Evolutionary conservation across 2,113 vertebrate genomes (phyloP).

Genomic region (Oreotrochilus melanogaster): DNA sequence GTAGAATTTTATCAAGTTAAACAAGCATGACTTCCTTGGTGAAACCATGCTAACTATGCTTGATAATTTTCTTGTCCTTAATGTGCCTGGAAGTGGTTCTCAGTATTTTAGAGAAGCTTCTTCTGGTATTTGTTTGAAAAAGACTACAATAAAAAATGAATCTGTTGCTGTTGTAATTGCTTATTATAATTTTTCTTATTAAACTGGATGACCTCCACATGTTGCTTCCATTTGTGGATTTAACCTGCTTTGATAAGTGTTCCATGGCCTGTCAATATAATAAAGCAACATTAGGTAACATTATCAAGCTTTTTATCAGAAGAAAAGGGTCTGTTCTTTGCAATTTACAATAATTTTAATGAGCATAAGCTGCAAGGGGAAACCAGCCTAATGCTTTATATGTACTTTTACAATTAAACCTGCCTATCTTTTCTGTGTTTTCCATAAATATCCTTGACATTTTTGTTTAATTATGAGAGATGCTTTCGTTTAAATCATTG

Average conservation of each 20-base stretch:
- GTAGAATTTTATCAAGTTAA: background rate
- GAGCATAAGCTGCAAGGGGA: background rate
- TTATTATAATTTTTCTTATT: background rate
- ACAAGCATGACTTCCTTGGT: background rate
- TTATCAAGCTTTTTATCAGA: background rate
- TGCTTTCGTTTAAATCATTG: slow-evolving; percentile 54
- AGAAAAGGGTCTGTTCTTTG: background rate
- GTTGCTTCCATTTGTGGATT: background rate
- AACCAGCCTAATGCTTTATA: slow-evolving; percentile 18
- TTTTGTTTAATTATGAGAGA: slow-evolving; percentile 60
- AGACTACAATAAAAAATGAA: background rate
- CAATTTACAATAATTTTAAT: slow-evolving; percentile 24
- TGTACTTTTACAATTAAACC: slow-evolving; percentile 19
- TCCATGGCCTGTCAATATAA: background rate
- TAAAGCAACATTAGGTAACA: background rate
- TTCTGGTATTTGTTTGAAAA: background rate
- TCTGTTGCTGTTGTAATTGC: background rate
- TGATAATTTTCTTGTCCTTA: background rate
- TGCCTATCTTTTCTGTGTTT: slow-evolving; percentile 35
- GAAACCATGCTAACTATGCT: background rate
- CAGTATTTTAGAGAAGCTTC: background rate
- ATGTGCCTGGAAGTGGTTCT: background rate
- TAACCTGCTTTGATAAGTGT: background rate
- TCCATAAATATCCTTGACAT: slow-evolving; percentile 66
- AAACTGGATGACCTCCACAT: background rate